Conservation (phyloP, 2,113 vertebrate species). For the Ploceus nigricollis region DNA sequence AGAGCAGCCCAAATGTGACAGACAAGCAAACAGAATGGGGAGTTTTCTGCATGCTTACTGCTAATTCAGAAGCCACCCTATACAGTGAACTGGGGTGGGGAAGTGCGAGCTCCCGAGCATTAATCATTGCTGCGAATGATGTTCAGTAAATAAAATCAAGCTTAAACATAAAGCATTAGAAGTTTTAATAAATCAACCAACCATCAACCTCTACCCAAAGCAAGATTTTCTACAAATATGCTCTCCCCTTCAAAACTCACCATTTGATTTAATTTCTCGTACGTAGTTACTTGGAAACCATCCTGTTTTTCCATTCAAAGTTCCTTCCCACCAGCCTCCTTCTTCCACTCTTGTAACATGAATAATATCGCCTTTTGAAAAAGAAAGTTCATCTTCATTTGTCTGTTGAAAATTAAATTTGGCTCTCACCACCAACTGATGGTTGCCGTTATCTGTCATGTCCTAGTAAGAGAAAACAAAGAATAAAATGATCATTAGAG, state of each 20-base stretch:
- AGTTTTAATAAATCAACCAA: not conserved
- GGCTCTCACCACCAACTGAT: slow-evolving; percentile 90
- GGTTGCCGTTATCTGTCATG: slow-evolving; percentile 94
- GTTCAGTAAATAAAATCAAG: not conserved
- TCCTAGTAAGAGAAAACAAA: slow-evolving; percentile 75
- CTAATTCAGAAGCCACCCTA: not conserved
- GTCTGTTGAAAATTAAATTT: slow-evolving; percentile 97
- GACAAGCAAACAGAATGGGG: not conserved
- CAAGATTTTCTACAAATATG: not conserved
- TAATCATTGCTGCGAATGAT: not conserved
- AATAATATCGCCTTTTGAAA: slow-evolving; percentile 93
- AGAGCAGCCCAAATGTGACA: not conserved
- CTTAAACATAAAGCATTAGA: not conserved
- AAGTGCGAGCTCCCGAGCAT: not conserved
- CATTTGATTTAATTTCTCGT: slow-evolving; percentile 91
- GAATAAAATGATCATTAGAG: not conserved
- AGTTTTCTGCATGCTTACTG: not conserved
- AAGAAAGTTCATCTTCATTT: slow-evolving; percentile 97
- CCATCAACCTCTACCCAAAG: not conserved
- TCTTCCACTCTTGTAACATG: slow-evolving; percentile 92
- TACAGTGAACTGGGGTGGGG: rapidly evolving
- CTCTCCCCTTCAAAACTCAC: slow-evolving; percentile 71
- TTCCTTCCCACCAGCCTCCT: slow-evolving; percentile 98
- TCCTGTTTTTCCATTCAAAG: slow-evolving; percentile 85
- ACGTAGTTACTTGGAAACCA: slow-evolving; percentile 99